Base-by-base conservation (phyloP, 2,797 vertebrate species). In the Benthosema pterotum region DNA sequence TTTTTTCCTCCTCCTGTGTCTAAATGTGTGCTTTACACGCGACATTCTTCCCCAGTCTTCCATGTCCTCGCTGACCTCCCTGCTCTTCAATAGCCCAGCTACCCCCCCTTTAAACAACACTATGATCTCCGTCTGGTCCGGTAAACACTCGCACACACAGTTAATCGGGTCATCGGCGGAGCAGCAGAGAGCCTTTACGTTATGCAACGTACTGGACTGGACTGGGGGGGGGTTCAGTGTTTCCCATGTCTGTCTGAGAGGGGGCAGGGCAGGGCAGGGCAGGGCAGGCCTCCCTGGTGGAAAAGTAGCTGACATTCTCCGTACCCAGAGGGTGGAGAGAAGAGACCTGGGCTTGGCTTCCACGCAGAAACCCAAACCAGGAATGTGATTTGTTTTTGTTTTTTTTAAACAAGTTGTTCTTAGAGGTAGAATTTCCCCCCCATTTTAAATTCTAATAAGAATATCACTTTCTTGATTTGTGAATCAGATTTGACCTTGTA, bases 11-110 rank as follows among this genome's bases (percentile, higher is more conserved):
- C 22, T n/a, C 76, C 78, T 75, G 72, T 70, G 77, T 83, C 77
- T 78, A 87, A 89, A 86, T 74, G 66, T 69, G 69, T 69, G 56
- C 16, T 78, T 89, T 83, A 75, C 66, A 79, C 62, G 70, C 83
- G 75, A 74, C 83, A 86, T 76, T 85, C 72, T 85, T 80, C 38
- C 18, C 45, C 45, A 61, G 52, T 56, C 70, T 69, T 68, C 49
- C 60, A 53, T 71, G 77, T 72, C 77, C 78, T 57, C 42, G 57
- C 5, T 81, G 75, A 84, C 82, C 75, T 79, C 69, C 43, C 32
- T 38, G 47, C 79, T 75, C 71, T 43, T 60, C 56, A 75, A 38
- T 17, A 38, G 52, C 54, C 54, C 22, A 25, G 22, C 22, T 25
- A 25, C 22, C 57, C 22, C 52, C 51, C 8, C 48, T 78, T 75